phyloP scores from a whole-genome alignment of 2,888 invertebrate genomes.

The Stegana nigrithorax region DNA sequence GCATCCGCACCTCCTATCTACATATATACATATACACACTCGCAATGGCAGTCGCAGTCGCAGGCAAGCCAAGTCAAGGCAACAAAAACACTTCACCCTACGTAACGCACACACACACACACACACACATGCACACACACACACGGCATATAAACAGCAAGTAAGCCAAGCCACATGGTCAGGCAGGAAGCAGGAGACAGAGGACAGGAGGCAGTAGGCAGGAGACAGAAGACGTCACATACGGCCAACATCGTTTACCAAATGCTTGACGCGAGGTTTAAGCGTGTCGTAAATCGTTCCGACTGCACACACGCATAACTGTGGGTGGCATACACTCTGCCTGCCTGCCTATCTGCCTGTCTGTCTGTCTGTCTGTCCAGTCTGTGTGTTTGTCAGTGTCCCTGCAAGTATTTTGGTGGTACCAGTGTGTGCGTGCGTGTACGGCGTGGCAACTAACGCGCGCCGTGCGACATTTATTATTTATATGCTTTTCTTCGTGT shows the following conservation, averaged over 20 bases:
- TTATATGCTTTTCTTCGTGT: constrained; percentile 37
- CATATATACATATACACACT: background rate
- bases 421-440: too few relatives aligned
- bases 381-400: background rate
- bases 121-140: background rate
- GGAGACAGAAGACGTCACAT: too few relatives aligned
- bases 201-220: too few relatives aligned
- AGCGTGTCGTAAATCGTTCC: too few relatives aligned
- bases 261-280: background rate
- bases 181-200: too few relatives aligned
- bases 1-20: background rate
- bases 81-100: background rate
- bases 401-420: background rate
- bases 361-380: background rate
- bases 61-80: background rate
- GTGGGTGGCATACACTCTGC: background rate
- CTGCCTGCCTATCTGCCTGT: background rate
- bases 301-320: too few relatives aligned
- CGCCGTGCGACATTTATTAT: constrained; percentile 44
- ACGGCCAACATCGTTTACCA: too few relatives aligned
- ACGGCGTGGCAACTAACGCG: too few relatives aligned
- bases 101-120: background rate
- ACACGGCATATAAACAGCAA: background rate
- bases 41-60: background rate
- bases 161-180: too few relatives aligned